These are phyloP conservation scores for Colostygia pectinataria DNA, from an alignment of 2,888 invertebrate genomes.

Conservation along the genomic window DNA sequence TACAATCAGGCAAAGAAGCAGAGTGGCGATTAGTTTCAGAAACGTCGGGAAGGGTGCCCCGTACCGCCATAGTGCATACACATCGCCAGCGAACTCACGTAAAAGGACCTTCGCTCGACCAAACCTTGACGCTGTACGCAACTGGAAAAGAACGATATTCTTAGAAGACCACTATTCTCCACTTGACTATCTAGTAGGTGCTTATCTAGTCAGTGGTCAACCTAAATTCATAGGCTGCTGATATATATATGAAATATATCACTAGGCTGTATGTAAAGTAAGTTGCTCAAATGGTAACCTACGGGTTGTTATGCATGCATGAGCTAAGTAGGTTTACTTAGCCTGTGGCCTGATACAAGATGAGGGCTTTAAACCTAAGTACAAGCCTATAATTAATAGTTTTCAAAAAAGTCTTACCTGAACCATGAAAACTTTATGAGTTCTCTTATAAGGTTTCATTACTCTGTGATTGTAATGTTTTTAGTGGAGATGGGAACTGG, in stretches of 20 bases:
- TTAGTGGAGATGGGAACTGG: conserved; percentile 13
- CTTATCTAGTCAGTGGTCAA: too few species aligned
- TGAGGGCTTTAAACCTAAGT: not conserved
- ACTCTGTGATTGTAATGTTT: conserved; percentile 21
- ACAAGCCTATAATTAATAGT: not conserved
- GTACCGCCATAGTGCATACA: conserved; percentile 69
- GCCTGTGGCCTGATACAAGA: too few species aligned
- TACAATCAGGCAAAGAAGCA: conserved; percentile 64
- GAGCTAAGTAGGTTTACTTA: too few species aligned
- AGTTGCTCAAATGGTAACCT: too few species aligned
- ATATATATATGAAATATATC: too few species aligned
- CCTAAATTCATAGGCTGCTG: too few species aligned
- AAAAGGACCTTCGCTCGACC: conserved; percentile 58
- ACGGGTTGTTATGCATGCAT: too few species aligned
- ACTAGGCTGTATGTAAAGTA: too few species aligned
- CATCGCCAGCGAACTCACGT: conserved; percentile 64
- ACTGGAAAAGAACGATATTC: conserved; percentile 45
- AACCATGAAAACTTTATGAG: conserved; percentile 70
- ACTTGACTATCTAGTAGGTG: too few species aligned
- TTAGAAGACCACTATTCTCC: not conserved
- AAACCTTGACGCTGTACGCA: conserved; percentile 62
- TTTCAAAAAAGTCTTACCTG: conserved; percentile 57
- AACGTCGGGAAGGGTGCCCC: conserved; percentile 78
- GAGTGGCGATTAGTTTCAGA: conserved; percentile 70
- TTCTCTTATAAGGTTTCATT: conserved; percentile 75